These are phyloP conservation scores for Apis dorsata DNA, from an alignment of 1,140 invertebrate genomes.

Conservation along the genomic window DNA sequence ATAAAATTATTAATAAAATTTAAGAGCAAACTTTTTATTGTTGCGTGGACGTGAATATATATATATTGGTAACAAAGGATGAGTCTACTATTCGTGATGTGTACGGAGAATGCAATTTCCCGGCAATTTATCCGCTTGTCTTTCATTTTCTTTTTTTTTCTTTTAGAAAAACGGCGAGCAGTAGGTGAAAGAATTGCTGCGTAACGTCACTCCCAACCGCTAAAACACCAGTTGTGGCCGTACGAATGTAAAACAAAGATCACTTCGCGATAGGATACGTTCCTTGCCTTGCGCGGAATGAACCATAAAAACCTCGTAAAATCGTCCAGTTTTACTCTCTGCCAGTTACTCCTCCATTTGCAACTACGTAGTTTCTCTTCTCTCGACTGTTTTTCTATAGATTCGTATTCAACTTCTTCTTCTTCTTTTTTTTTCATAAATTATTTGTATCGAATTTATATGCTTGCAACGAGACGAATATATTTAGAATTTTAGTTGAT, in stretches of 20 bases:
- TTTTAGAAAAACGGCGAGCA: conserved; percentile 1
- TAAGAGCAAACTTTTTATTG: not conserved
- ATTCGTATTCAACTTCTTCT: not conserved
- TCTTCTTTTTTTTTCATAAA: not conserved
- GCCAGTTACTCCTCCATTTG: conserved; percentile 39
- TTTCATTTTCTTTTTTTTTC: conserved; percentile 20
- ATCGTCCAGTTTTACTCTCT: conserved; percentile 4
- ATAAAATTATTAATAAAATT: not conserved
- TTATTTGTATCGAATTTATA: not conserved
- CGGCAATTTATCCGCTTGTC: not conserved
- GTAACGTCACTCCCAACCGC: conserved; percentile 38
- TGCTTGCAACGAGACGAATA: too few species aligned
- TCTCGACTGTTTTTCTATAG: not conserved
- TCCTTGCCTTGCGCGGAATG: conserved; percentile 52
- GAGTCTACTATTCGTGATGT: not conserved
- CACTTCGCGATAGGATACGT: conserved; percentile 44
- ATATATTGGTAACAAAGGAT: not conserved
- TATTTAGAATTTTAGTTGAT: too few species aligned
- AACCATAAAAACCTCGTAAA: conserved; percentile 63
- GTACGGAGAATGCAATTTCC: conserved; percentile 20
- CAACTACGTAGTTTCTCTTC: conserved; percentile 21
- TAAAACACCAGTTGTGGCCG: conserved; percentile 29
- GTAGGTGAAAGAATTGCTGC: conserved; percentile 17
- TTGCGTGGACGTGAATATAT: too few species aligned
- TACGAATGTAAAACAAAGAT: conserved; percentile 60